A percentile compares a stretch with the other conserved stretches of the same genome.
Evolutionary conservation across 2,113 vertebrate genomes (phyloP).

Genomic region (Mustela lutreola): DNA sequence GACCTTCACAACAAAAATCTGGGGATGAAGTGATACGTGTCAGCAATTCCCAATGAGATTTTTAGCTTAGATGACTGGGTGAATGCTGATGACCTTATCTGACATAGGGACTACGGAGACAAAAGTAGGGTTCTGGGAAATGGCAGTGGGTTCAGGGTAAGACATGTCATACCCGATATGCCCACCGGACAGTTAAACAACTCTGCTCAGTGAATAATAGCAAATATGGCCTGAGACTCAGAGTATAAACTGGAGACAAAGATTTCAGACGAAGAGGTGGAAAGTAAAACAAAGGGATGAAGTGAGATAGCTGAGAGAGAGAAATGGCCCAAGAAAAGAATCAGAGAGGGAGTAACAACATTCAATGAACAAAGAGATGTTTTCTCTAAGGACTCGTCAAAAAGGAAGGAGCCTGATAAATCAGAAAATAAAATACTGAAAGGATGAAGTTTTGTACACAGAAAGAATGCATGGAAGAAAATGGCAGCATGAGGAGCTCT

Average conservation of each 20-base stretch:
- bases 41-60: not conserved
- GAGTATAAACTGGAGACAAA: not conserved
- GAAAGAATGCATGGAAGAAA: not conserved
- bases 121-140: not conserved
- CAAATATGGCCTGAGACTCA: not conserved
- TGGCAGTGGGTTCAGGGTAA: not conserved
- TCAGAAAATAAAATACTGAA: not conserved
- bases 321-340: not conserved
- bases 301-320: not conserved
- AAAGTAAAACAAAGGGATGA: not conserved
- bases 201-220: not conserved
- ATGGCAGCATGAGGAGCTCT: not conserved
- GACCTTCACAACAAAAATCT: not conserved
- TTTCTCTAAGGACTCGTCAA: not conserved
- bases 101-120: not conserved
- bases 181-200: not conserved
- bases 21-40: not conserved
- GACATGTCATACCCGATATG: not conserved
- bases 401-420: not conserved
- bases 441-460: not conserved
- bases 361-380: not conserved
- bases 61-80: not conserved
- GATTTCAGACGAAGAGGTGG: not conserved
- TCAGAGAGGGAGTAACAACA: not conserved
- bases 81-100: not conserved